Base-by-base conservation (phyloP, 2,888 invertebrate genomes). In the Taenaris catops region DNA sequence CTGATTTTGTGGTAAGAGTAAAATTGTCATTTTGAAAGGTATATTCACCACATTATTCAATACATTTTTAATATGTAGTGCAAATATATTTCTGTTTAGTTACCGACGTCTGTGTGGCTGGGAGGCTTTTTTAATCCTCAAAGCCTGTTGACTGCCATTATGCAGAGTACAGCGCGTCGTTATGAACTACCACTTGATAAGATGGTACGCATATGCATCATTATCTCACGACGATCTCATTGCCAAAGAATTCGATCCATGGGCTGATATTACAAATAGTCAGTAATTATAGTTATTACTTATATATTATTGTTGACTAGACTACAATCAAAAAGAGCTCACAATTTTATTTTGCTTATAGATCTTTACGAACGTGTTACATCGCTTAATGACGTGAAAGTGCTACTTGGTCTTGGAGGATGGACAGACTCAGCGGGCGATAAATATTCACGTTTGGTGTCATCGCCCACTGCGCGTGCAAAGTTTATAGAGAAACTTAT, bases 111-210 rank as follows among this genome's bases (percentile, higher is more conserved):
- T 21, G 97, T 98, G 7, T 98, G 98, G 98, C 83, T 98, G 42
- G 96, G 95, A 6, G 98, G 98, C n/a, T 97, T 98, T 80, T 98
- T 98, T 87, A 98, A 98, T 75, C 98, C 98, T 0, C 98, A 98
- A 78, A 97, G 97, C 19, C 90, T 98, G 55, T 81, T 98, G 38
- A 98, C 98, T 0, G 98, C 98, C 26, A 98, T 98, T 58, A 98
- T 98, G 97, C 98, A 98, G 81, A 97, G 96, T 58, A 97, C 97
- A 14, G 98, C 98, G 0, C 89, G 98, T 14, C 92, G 94, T 63
- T 96, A 96, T 91, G 95, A 87, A 69, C 87, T 97, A 54, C 98
- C 98, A 0, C 87, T 98, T 24, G 98, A 98, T 76, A 96, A 97
- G 81, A 98, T 98, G 97, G 7, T 97, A 97, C 56, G 96, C 97